These are phyloP conservation scores for Eupithecia centaureata DNA, from an alignment of 2,888 invertebrate species.

Conservation along the genomic window DNA sequence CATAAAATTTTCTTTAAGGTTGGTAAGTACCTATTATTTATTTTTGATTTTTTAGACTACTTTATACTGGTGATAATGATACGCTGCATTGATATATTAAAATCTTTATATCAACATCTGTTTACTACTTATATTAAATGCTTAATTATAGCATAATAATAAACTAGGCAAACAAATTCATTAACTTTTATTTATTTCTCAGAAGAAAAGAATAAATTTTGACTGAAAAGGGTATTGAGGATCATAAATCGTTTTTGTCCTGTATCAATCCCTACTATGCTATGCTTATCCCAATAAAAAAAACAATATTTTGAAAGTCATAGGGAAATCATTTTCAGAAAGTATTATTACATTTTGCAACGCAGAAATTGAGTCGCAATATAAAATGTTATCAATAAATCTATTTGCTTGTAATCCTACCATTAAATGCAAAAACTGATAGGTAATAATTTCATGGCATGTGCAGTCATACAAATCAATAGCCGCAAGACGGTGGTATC, in stretches of 20 bases:
- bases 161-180: too few species aligned
- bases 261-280: too few species aligned
- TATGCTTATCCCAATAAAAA: neutral
- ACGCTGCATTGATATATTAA: neutral
- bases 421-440: slow-evolving; percentile 25
- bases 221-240: neutral
- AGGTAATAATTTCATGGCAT: slow-evolving; percentile 35
- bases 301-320: neutral
- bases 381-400: slow-evolving; percentile 21
- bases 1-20: neutral
- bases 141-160: neutral
- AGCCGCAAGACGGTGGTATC: slow-evolving; percentile 23
- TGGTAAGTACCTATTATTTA: neutral
- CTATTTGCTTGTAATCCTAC: slow-evolving; percentile 19
- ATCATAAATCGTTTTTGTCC: neutral
- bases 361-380: slow-evolving; percentile 10
- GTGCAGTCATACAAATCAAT: slow-evolving; percentile 43
- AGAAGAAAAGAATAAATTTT: neutral
- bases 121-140: neutral
- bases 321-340: neutral
- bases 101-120: neutral
- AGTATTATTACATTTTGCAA: neutral
- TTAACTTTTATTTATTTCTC: too few species aligned
- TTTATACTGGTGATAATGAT: too few species aligned
- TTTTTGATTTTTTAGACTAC: too few species aligned